Evolutionary conservation across 2,797 vertebrate species (phyloP), one percentile per base, ranked within the genome.

Genomic region (Miichthys miiuy): DNA sequence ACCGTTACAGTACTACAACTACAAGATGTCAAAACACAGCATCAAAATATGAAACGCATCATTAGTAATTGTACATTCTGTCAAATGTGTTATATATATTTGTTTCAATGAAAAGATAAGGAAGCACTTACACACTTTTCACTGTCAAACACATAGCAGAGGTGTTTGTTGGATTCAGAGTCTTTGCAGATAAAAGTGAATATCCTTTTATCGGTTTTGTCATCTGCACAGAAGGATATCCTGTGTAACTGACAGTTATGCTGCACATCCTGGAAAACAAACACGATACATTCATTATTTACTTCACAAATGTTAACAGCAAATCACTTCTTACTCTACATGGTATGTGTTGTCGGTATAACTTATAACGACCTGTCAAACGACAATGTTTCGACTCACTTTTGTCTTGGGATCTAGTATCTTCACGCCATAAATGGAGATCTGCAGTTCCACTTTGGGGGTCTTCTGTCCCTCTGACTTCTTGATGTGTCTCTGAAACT

Each of bases 101-200:
- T 14, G 18, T 46, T 56, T 51, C 38, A 44, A 11, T 21, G 27
- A 46, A 10, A 56, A 55, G 51, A 48, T 4, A 17, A 14, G 23
- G 10, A 63, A 44, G 41, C 20, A 95, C 98, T 96, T 98, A 99
- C 98, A 96, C 98, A 99, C 95, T 99, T 99, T 81, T 99, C 98
- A 79, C 98, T 99, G 96, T 99, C 98, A 93, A 99, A 99, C 77
- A 99, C 98, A 20, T 97, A 99, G 94, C 98, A 99, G 83, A 99
- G 96, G 81, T 99, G 98, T 90, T 99, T 99, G 91, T 98, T 99
- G 68, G 98, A 98, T 81, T 99, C 98, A 0, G 97, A 97, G 92
- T 99, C 97, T 95, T 99, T 99, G 95, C 98, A 99, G 95, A 99
- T 99, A 87, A 99, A 99, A 38, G 98, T 99, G 79, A 99, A 99